Conservation (phyloP, 2,113 vertebrate genomes). For the Nycticorax nycticorax region DNA sequence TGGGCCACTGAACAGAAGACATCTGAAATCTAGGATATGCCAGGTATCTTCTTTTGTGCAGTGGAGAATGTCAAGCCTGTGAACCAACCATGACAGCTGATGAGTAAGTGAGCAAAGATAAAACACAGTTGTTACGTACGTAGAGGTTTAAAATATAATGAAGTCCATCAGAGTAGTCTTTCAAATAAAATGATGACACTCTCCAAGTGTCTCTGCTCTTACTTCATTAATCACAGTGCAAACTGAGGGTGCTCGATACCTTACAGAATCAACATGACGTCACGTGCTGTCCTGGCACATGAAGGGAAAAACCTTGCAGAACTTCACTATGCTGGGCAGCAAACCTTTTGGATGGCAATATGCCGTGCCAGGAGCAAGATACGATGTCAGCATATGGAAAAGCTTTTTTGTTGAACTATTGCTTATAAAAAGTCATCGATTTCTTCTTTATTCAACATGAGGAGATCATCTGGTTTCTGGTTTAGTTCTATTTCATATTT, state of each 20-base stretch:
- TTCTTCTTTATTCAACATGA: background rate
- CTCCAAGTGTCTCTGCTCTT: background rate
- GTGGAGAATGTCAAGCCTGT: background rate
- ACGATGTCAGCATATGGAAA: background rate
- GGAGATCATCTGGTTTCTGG: background rate
- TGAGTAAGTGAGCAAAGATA: background rate
- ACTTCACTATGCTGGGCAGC: background rate
- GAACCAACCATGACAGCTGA: background rate
- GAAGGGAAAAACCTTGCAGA: background rate
- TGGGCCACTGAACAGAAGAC: background rate
- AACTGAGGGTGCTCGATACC: rapidly evolving
- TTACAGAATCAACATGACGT: rapidly evolving
- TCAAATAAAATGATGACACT: background rate
- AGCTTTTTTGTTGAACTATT: background rate
- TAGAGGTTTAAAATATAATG: background rate
- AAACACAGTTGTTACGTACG: rapidly evolving
- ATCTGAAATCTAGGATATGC: background rate
- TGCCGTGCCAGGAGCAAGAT: background rate
- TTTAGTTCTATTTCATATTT: background rate
- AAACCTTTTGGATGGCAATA: background rate
- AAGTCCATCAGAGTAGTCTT: background rate
- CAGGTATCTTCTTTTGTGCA: background rate
- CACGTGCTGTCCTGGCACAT: rapidly evolving
- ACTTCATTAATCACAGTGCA: background rate
- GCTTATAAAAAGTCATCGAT: background rate